Evolutionary conservation across 2,797 vertebrate genomes (phyloP).

Genomic region (Propithecus perrieri): DNA sequence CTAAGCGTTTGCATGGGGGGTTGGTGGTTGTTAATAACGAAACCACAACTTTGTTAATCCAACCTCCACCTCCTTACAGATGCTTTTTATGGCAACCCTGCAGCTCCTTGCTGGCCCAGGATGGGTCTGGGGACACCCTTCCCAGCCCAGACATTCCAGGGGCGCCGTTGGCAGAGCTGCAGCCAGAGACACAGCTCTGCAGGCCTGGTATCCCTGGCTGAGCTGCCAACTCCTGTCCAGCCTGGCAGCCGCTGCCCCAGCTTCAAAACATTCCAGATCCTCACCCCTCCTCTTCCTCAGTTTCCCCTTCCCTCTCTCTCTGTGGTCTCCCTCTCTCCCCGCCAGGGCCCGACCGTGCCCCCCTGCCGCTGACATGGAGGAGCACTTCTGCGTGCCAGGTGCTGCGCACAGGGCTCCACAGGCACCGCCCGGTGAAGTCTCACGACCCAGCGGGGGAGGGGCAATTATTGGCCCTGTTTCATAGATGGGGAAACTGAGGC

Average conservation of each 20-base stretch:
- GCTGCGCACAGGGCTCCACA: not conserved
- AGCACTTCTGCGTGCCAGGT: rapidly evolving
- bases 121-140: not conserved
- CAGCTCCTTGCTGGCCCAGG: not conserved
- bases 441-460: not conserved
- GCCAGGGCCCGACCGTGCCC: not conserved
- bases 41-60: not conserved
- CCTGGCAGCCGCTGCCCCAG: not conserved
- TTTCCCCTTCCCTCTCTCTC: not conserved
- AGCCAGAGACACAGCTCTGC: not conserved
- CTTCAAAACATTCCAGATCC: not conserved
- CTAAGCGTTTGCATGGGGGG: not conserved
- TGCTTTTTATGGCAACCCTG: not conserved
- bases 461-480: not conserved
- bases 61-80: not conserved
- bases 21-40: not conserved
- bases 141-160: not conserved
- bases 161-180: not conserved
- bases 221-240: not conserved
- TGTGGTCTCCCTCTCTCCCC: not conserved
- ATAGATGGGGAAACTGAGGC: not conserved
- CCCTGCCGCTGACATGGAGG: not conserved
- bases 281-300: not conserved
- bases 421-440: not conserved
- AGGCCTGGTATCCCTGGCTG: not conserved